Percentiles rank a stretch among this genome's conserved stretches.
Conservation (phyloP, 2,888 invertebrate genomes). For the Belgica antarctica region DNA sequence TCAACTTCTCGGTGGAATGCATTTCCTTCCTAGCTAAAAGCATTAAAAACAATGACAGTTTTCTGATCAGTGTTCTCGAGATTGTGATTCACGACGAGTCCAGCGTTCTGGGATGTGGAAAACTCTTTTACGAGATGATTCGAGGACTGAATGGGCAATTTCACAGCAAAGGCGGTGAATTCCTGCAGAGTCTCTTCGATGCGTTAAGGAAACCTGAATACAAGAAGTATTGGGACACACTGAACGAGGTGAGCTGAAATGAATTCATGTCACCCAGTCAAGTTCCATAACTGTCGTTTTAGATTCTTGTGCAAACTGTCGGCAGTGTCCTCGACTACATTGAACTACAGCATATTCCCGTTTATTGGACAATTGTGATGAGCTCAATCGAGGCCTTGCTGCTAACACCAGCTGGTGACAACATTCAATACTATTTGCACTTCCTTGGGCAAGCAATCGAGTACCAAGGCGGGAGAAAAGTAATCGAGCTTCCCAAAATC, state of each 20-base stretch:
- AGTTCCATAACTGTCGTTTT: slow-evolving; percentile 50
- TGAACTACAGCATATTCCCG: slow-evolving; percentile 61
- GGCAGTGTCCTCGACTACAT: slow-evolving; percentile 64
- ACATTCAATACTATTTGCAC: slow-evolving; percentile 58
- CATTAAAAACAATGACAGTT: slow-evolving; percentile 73
- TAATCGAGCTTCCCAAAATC: slow-evolving; percentile 62
- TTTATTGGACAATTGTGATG: slow-evolving; percentile 64
- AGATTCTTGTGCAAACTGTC: slow-evolving; percentile 66
- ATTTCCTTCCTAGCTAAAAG: slow-evolving; percentile 93
- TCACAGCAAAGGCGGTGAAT: slow-evolving; percentile 75
- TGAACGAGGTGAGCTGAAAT: slow-evolving; percentile 31
- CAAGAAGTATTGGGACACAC: slow-evolving; percentile 47
- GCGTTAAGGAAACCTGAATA: slow-evolving; percentile 58
- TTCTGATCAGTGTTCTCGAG: slow-evolving; percentile 68
- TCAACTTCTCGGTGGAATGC: slow-evolving; percentile 92
- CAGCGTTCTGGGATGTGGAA: slow-evolving; percentile 78
- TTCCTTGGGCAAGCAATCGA: slow-evolving; percentile 63
- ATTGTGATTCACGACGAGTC: slow-evolving; percentile 70
- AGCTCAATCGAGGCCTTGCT: slow-evolving; percentile 34
- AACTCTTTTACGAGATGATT: slow-evolving; percentile 83
- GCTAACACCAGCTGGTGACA: too few species aligned
- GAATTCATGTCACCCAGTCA: too few species aligned
- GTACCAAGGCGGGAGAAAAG: slow-evolving; percentile 63
- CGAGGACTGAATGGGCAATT: slow-evolving; percentile 80
- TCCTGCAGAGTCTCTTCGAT: slow-evolving; percentile 67